A percentile compares a stretch with the other conserved stretches of the same genome.
These are phyloP conservation scores for Pyrrhura leucotis DNA, from an alignment of 2,797 vertebrate genomes.

Conservation along the genomic window DNA sequence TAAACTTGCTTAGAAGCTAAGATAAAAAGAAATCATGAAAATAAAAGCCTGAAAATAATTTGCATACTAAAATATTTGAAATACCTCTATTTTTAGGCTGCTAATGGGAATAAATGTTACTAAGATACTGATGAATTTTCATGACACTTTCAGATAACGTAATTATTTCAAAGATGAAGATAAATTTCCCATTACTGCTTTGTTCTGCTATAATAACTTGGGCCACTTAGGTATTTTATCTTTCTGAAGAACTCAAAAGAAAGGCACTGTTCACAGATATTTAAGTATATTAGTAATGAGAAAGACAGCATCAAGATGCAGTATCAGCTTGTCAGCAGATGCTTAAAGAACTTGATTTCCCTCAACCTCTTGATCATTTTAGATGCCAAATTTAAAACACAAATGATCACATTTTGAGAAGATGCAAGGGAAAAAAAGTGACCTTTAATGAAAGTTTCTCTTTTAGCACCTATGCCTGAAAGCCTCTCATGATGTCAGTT, in stretches of 20 bases:
- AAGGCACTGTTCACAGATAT: not conserved
- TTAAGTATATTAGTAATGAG: not conserved
- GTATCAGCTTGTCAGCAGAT: not conserved
- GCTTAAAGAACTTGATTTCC: not conserved
- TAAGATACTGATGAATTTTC: not conserved
- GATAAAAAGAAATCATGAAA: not conserved
- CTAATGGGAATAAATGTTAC: not conserved
- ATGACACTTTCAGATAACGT: not conserved
- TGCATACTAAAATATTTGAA: not conserved
- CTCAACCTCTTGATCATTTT: not conserved
- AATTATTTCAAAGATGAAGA: slow-evolving; percentile 16
- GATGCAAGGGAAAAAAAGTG: fast-evolving
- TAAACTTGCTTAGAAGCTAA: not conserved
- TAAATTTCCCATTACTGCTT: not conserved
- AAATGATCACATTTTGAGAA: not conserved
- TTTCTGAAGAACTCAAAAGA: not conserved
- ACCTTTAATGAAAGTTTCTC: not conserved
- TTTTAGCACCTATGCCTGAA: not conserved
- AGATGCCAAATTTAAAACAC: not conserved
- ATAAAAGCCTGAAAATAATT: not conserved
- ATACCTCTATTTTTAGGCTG: not conserved
- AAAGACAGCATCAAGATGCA: not conserved
- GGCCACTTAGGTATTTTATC: not conserved
- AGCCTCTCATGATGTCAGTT: not conserved
- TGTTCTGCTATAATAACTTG: not conserved